Base-by-base conservation (phyloP, 2,888 invertebrate species). In the Muscina levida region DNA sequence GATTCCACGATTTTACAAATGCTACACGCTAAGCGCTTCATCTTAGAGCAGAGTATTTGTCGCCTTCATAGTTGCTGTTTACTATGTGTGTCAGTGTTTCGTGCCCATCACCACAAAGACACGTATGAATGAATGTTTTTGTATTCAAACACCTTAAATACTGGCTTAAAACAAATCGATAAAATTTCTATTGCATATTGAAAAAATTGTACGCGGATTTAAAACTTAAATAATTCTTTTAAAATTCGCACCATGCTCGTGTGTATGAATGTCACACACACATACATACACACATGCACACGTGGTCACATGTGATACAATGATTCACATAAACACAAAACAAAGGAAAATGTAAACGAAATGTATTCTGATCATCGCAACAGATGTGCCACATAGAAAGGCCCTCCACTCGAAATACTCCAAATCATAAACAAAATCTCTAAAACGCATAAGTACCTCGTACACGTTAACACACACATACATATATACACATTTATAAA, bases 331-430 rank as follows among this genome's bases (percentile, higher is more conserved):
- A 5, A 42, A 31, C 37, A 24, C 56, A 53, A n/a, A 51, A 51
- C 51, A 19, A n/a, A 5, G 31, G 8, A 31, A 31, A 31, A 59
- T 39, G 8, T 59, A 39, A 39, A 42, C 11, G 5, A 13, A 42
- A 59, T 15, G 37, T 72, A 57, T 67, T 67, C 67, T 46, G 48
- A 22, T 56, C 44, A 71, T 39, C 65, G 71, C 46, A 76, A 71
- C 76, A 76, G 76, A 71, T 76, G 76, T 71, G 76, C 44, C 66
- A 46, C 46, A 83, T 84, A 82, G 82, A 82, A 77, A 15, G 37
- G 24, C 44, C 15, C 70, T 53, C 42, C 70, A 44, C 19, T 75
- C 19, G 48, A 22, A 62, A 72, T 51, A 48, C 22, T 15, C n/a
- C 31, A 37, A 62, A 62, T 59, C 56, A 62, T 62, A 72, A 72